Evolutionary conservation across 2,888 invertebrate genomes (phyloP), one percentile per base, ranked within the genome.

Genomic region (Dinocampus coccinellae): DNA sequence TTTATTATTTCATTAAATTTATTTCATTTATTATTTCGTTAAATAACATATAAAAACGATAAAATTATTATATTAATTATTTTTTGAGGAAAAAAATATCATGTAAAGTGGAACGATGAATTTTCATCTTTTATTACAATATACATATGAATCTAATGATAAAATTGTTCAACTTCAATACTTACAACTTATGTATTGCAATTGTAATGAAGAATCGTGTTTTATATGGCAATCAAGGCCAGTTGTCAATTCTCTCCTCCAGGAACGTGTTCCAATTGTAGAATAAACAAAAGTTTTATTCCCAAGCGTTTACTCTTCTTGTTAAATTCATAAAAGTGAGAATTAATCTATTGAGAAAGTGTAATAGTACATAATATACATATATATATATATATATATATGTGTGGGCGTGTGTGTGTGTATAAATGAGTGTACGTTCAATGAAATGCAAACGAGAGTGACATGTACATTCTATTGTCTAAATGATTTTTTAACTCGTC

Each of bases 261-360:
- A 70, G 78, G 85, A 85, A 85, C 82, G 79, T 78, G 84, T 78
- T 83, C 84, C 81, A 84, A 83, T 84, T 84, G 80, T 70, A 71
- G 71, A 70, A 68, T 66, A 71, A 77, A 76, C 75, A 73, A 68
- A 53, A 69, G 69, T 62, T 34, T 63, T 63, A 63, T 63, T 47
- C 63, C 52, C 39, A 42, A 42, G 57, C 42, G 22, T 62, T 58
- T 47, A 53, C 20, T 58, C 20, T 53, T 33, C 58, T 58, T 36
- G 42, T 53, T 39, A 62, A 68, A 67, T 70, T 73, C 68, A 47
- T 52, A 52, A 64, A 29, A 64, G 52, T 64, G 29, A 47, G 29
- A 64, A 64, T 64, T 47, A 64, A 64, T 64, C 42, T 29, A 29
- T n/a, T 47, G 26, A 47, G 16, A 26, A 42, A 47, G 52, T 11